Base-by-base conservation (phyloP, 2,888 invertebrate genomes). In the Athalia cordata region DNA sequence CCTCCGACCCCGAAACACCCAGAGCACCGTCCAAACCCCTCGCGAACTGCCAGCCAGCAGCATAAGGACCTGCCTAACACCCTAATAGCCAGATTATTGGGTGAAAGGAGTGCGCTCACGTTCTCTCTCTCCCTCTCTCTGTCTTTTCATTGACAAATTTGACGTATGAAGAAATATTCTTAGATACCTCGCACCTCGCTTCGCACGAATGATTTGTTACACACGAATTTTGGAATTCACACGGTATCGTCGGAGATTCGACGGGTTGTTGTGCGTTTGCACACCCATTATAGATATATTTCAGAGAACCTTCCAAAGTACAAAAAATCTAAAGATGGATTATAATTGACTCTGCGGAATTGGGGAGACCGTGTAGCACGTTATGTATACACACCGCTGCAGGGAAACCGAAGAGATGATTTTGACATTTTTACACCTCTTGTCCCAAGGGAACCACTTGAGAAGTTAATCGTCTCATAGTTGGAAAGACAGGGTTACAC, bases 31-130 rank as follows among this genome's bases (percentile, higher is more conserved):
- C 15, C 47, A 29, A 75, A n/a, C 75, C 75, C 55, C 80, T 77
- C 79, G 78, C 79, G 43, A 75, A 75, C 49, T 15, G 50, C 62
- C 75, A 72, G 13, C 81, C 81, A 80, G 80, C 72, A 80, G 77
- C 74, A 78, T 78, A 74, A 79, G 83, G 81, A 81, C 78, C 80
- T 77, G 86, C 85, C 87, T 83, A 82, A 80, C 83, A 85, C 83
- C 84, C 85, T 88, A 87, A 88, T 87, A 84, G 87, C 82, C 84
- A 85, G 87, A 88, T 88, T 88, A 88, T 87, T 86, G 87, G 84
- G 84, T 84, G 84, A 85, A 85, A 87, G 85, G 84, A 82, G 80
- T 66, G 70, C 78, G 70, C 80, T 80, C 81, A 81, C 81, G 76
- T 80, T 77, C 75, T 78, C 57, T 57, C 50, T 50, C 78, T 75